Evolutionary conservation across 2,888 invertebrate species (phyloP).

Genomic region (Anticlea derivata): DNA sequence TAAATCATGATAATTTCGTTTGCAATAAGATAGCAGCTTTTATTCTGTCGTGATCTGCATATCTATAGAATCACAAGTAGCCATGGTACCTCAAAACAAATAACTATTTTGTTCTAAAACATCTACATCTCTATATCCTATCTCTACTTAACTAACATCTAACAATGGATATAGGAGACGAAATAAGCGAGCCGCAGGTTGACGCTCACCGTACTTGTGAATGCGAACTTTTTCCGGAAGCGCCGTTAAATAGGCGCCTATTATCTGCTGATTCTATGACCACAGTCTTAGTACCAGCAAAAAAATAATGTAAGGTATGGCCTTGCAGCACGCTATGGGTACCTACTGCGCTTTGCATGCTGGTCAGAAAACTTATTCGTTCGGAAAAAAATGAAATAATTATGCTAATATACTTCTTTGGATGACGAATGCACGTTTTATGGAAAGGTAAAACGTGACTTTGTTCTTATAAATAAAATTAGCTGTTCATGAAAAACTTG

Average conservation of each 20-base stretch:
- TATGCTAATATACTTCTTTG: slow-evolving; percentile 30
- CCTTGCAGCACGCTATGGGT: slow-evolving; percentile 61
- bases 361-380: slow-evolving; percentile 27
- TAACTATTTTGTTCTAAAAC: no score
- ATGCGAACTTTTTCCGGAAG: background rate
- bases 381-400: slow-evolving; percentile 30
- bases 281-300: slow-evolving; percentile 34
- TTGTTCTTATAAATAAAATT: background rate
- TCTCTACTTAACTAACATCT: no score
- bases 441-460: slow-evolving; percentile 5
- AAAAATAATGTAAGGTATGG: slow-evolving; percentile 54
- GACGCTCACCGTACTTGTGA: no score
- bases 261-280: slow-evolving; percentile 1
- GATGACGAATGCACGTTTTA: slow-evolving; percentile 6
- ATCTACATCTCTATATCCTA: no score
- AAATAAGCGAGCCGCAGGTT: no score
- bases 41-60: no score
- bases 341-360: slow-evolving; percentile 38
- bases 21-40: no score
- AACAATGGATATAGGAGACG: no score
- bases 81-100: no score
- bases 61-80: no score
- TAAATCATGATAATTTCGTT: no score
- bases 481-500: no score
- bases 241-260: background rate